phyloP scores from a whole-genome alignment of 2,113 vertebrate species.

The Neogobius melanostomus region DNA sequence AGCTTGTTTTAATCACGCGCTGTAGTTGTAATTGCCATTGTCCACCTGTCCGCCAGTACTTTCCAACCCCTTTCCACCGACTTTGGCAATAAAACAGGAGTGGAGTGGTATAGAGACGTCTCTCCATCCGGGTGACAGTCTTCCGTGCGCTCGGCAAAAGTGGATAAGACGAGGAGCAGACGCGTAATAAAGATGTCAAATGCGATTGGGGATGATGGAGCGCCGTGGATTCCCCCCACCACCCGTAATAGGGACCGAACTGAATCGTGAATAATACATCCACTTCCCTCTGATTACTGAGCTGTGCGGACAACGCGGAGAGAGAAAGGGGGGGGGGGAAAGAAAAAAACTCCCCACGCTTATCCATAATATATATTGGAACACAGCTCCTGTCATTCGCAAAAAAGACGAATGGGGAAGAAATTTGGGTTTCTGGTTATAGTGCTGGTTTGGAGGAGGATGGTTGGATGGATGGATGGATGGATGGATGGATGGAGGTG shows the following conservation, averaged over 20 bases:
- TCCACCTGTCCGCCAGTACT: too few relatives aligned
- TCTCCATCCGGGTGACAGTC: constrained; percentile 19
- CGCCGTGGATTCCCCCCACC: constrained; percentile 16
- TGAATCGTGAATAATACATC: constrained; percentile 67
- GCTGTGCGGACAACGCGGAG: constrained; percentile 32
- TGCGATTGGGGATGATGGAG: constrained; percentile 51
- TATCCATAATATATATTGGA: constrained; percentile 57
- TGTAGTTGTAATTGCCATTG: too few relatives aligned
- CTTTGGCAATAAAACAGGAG: not conserved
- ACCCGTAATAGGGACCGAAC: constrained; percentile 48
- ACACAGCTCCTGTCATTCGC: constrained; percentile 46
- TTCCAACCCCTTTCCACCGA: too few relatives aligned
- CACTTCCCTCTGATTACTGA: constrained; percentile 54
- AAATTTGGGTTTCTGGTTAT: not conserved
- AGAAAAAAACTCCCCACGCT: constrained; percentile 32
- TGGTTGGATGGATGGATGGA: constrained; percentile 1
- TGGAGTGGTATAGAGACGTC: constrained; percentile 6
- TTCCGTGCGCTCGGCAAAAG: constrained; percentile 19
- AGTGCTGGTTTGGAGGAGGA: not conserved
- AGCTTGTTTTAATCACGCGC: too few relatives aligned
- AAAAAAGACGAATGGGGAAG: constrained; percentile 6
- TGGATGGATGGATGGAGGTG: not conserved
- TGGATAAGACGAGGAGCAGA: constrained; percentile 36
- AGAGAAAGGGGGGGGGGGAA: too few relatives aligned
- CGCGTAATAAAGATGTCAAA: constrained; percentile 68